Base-by-base conservation (phyloP, 2,888 invertebrate genomes). In the Melitaea athalia region DNA sequence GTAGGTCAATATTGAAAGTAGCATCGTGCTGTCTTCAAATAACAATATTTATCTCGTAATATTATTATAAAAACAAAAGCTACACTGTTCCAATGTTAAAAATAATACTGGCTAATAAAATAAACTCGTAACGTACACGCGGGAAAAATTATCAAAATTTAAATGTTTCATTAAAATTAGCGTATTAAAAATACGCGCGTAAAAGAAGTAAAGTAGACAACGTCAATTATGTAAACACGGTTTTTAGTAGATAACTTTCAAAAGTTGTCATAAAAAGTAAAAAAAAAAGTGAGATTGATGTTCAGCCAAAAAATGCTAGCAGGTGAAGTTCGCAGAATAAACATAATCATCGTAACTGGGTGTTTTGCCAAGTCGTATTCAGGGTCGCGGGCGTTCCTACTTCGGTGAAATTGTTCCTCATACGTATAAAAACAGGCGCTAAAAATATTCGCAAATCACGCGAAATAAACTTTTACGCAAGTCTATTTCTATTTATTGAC, bases 381-480 rank as follows among this genome's bases (percentile, higher is more conserved):
- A 92, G 83, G 91, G 92, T 85, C 89, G 84, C 84, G 83, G 79
- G 76, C 84, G 82, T 76, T 81, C 78, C 77, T 77, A 82, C 81
- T 86, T 84, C 80, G 80, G 86, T 86, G 91, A 91, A 92, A 92
- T 91, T 87, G 84, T 89, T 89, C 87, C 86, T 90, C 85, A 80
- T 88, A 77, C 79, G 74, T 77, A 75, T 76, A 74, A 75, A 73
- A 75, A 75, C 79, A 78, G 79, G 83, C 81, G 88, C 90, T 91
- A 92, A 88, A 92, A 90, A 90, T 91, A 91, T 89, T 88, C 83
- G 76, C 82, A 72, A 73, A 69, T 71, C 72, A 68, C 67, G 73
- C 72, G 69, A 75, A 75, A 8, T 38, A 74, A 65, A 59, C 63
- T 55, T 69, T 45, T 24, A 64, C 3, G 33, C 42, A 7, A 15